Base-by-base conservation (phyloP, 2,888 invertebrate genomes). In the Polyommatus iphigenia region DNA sequence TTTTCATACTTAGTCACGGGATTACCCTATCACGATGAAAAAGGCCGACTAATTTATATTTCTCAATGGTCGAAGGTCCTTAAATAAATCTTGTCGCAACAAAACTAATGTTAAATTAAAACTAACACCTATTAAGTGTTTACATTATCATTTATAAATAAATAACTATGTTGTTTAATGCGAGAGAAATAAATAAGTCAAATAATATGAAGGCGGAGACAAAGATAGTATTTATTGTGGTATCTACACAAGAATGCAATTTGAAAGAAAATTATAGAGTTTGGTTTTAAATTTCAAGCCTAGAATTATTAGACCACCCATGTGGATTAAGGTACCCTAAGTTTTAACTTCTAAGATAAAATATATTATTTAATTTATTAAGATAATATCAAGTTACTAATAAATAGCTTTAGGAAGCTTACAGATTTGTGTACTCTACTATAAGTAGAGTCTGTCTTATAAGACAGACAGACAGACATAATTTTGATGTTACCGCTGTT, bases 121-220 rank as follows among this genome's bases (percentile, higher is more conserved):
- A 36, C 71, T 71, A 36, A 71, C 32, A 71, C 71, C 36, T 36
- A 71, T 36, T 41, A 71, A n/a, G n/a, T 71, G 71, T 71, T 71
- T 71, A 71, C n/a, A 71, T 71, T 36, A 36, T 36, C 18, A 71
- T 71, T 36, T 71, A 71, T 71, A 71, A 71, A 71, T 71, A 71
- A 41, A 71, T 71, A 71, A 71, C 18, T n/a, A 71, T 36, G 41
- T 71, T 41, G n/a, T 71, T 18, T 15, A 15, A 13, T 0, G 29
- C 15, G 15, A 29, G 29, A 24, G 24, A 3, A 29, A 24, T 67
- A 15, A 67, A 67, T 29, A 24, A 20, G 67, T 67, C 29, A 67
- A 67, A 41, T 41, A 41, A 41, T 10, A 41, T 41, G 10, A 41
- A 24, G 8, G 24, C 24, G 15, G 20, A n/a, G 13, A 13, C 20